Percentiles rank a stretch among this genome's conserved stretches.
phyloP scores from a whole-genome alignment of 2,797 vertebrate species.

The Pseudochaenichthys georgianus region DNA sequence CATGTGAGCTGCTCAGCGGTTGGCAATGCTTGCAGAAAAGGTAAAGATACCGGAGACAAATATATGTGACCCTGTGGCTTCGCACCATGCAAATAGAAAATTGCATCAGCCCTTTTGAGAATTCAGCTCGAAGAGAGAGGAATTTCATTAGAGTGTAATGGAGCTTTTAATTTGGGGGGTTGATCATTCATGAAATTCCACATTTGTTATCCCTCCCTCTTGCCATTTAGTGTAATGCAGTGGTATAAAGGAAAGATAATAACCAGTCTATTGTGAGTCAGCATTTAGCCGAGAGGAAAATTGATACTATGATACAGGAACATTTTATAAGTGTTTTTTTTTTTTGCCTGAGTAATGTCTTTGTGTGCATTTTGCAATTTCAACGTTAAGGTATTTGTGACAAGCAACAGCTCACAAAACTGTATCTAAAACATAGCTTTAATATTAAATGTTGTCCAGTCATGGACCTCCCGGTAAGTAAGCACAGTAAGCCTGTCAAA shows the following conservation, averaged over 20 bases:
- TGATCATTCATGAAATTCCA: constrained; percentile 81
- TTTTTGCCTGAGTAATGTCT: constrained; percentile 9
- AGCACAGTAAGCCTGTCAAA: not conserved
- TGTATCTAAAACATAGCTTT: not conserved
- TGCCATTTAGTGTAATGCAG: constrained; percentile 57
- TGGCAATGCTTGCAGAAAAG: constrained; percentile 53
- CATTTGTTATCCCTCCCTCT: constrained; percentile 70
- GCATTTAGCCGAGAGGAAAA: constrained; percentile 25
- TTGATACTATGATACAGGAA: constrained; percentile 6
- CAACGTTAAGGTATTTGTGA: constrained; percentile 1
- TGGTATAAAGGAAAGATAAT: constrained; percentile 62
- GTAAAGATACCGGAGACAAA: constrained; percentile 56
- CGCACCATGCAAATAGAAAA: constrained; percentile 69
- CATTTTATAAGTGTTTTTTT: not conserved
- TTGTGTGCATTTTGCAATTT: constrained; percentile 18
- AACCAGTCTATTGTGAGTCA: constrained; percentile 42
- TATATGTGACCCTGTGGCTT: constrained; percentile 57
- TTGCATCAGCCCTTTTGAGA: constrained; percentile 65
- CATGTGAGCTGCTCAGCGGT: constrained; percentile 29
- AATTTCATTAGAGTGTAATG: constrained; percentile 82
- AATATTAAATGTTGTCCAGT: constrained; percentile 8
- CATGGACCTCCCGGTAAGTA: not conserved
- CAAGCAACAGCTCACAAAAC: constrained; percentile 9
- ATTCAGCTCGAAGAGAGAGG: constrained; percentile 68
- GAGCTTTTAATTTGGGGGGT: constrained; percentile 81